Evolutionary conservation across 1,140 invertebrate species (phyloP).

Genomic region (Proales similis): DNA sequence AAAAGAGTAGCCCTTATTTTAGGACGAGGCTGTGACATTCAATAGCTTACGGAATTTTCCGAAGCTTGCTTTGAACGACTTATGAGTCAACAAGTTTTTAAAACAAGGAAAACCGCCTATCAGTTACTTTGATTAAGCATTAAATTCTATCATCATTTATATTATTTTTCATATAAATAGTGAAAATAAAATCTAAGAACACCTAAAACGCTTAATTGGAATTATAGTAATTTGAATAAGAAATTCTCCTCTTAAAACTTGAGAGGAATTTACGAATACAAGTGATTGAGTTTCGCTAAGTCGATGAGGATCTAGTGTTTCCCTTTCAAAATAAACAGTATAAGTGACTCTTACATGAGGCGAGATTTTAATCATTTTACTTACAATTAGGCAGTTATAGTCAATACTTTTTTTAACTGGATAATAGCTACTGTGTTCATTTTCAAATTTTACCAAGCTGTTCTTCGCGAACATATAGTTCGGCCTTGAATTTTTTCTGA

Average conservation of each 20-base stretch:
- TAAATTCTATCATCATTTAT: background rate
- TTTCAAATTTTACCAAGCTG: constrained; percentile 5
- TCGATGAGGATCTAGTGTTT: too few species aligned
- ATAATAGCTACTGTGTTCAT: constrained; percentile 19
- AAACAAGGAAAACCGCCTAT: background rate
- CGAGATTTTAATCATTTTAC: background rate
- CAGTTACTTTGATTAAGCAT: background rate
- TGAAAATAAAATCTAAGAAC: constrained; percentile 6
- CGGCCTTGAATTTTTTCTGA: constrained; percentile 7
- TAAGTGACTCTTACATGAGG: constrained; percentile 1
- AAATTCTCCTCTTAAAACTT: background rate
- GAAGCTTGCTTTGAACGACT: constrained; percentile 86
- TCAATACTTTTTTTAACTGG: constrained; percentile 5
- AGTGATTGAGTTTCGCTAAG: too few species aligned
- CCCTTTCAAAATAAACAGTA: too few species aligned
- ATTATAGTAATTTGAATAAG: background rate
- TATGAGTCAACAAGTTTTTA: constrained; percentile 54
- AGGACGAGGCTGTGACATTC: constrained; percentile 83
- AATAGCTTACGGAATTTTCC: constrained; percentile 91
- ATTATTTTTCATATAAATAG: background rate
- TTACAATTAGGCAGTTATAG: background rate
- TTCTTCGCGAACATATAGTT: constrained; percentile 12
- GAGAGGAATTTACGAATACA: too few species aligned
- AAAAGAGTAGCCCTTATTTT: constrained; percentile 65
- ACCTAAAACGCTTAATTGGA: background rate